Evolutionary conservation across 2,888 invertebrate species (phyloP).

Genomic region (Deroplatys truncata): DNA sequence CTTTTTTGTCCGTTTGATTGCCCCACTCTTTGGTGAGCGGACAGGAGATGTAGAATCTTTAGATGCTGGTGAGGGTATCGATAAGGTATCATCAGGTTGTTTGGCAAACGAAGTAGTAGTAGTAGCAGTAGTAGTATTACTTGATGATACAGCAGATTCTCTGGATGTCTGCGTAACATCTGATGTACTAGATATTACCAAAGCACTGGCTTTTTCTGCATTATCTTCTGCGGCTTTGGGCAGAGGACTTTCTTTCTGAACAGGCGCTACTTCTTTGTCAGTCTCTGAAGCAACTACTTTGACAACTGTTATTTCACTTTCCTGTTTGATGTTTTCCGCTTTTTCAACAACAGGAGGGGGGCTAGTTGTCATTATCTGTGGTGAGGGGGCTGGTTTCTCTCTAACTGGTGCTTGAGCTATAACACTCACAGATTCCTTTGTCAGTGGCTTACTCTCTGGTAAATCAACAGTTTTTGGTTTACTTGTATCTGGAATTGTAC

Average conservation of each 20-base stretch:
- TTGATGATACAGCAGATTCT: neutral
- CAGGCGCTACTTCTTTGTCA: neutral
- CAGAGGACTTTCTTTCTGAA: neutral
- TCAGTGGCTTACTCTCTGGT: neutral
- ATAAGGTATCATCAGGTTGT: slow-evolving; percentile 2
- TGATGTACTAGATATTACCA: slow-evolving; percentile 2
- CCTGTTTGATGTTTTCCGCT: neutral
- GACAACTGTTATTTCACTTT: neutral
- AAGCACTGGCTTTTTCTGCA: neutral
- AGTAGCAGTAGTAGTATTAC: neutral
- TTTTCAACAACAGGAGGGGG: neutral
- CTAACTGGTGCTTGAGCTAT: slow-evolving; percentile 24
- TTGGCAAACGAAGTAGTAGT: neutral
- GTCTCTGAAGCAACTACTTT: neutral
- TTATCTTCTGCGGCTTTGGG: neutral
- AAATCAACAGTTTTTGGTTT: neutral
- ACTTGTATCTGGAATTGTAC: neutral
- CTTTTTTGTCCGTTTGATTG: slow-evolving; percentile 29
- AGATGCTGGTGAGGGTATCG: slow-evolving; percentile 3
- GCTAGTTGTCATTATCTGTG: neutral
- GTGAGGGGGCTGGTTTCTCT: neutral
- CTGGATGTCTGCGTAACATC: neutral
- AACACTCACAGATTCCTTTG: slow-evolving; percentile 22
- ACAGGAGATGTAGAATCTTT: slow-evolving; percentile 24
- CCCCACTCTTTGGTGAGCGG: slow-evolving; percentile 24